Base-by-base conservation (phyloP, 2,797 vertebrate genomes). In the Falco peregrinus region DNA sequence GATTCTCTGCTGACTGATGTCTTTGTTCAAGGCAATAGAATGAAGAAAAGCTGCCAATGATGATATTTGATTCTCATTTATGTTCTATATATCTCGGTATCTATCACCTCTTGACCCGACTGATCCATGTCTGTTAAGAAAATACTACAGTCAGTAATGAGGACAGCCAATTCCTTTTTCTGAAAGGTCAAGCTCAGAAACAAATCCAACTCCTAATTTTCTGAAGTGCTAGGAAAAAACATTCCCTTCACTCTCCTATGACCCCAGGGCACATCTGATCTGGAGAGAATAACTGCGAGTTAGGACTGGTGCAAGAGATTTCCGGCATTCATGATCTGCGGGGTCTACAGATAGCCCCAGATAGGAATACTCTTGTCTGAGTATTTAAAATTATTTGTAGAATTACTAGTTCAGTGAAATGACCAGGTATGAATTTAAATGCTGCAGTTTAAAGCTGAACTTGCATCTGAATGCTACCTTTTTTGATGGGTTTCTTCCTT, bases 141-240 rank as follows among this genome's bases (percentile, higher is more conserved):
- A 93, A 82, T 67, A 64, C 77, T 80, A n/a, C 56, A 90, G 57
- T 59, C 78, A 83, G 71, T 93, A 96, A 95, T 13, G 50, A 93
- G 75, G 53, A 87, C 53, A 64, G 64, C 33, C 60, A 89, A 87
- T 80, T 95, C 50, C 26, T 93, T 68, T 90, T 80, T 74, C 91
- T 83, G 84, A 95, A 93, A 95, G 90, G 90, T 92, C 93, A 92
- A 74, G 33, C 68, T 80, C 68, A 65, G 88, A 89, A 90, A 89
- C 17, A 77, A 94, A 95, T 77, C 41, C 60, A 92, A 50, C 60
- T 85, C 16, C 19, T 74, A 43, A 41, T 82, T 93, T 94, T 86
- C 74, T 89, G 16, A 93, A 84, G 53, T 50, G 67, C 8, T 67
- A 57, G 80, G 59, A 67, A 91, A 65, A 84, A 17, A 1, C 33